Evolutionary conservation across 2,113 vertebrate genomes (phyloP), one percentile per base, ranked within the genome.

Genomic region (Tilapia sparmanii): DNA sequence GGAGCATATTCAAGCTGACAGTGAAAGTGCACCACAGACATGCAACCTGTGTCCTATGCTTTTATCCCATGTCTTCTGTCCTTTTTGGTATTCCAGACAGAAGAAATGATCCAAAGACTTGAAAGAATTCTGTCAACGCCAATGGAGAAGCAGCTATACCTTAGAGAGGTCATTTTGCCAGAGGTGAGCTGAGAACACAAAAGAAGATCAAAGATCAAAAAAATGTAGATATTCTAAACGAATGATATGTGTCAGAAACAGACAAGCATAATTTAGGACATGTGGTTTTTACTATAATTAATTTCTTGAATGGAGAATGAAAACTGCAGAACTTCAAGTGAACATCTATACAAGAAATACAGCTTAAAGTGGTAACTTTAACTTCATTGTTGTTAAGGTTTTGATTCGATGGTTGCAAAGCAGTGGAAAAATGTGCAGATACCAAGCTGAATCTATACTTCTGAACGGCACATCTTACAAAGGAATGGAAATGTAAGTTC

Each of bases 31-130:
- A 63, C 31, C 59, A 63, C 1, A 63, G 10, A n/a, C 31, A 63
- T 35, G 31, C 59, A 63, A 0, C 31, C 5, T 11, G 31, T 2
- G 10, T 63, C 18, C 6, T n/a, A 7, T 0, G 61, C 33, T 38
- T 66, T 38, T 22, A 38, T 3, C 33, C 4, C 3, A n/a, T 40
- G 33, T 0, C 33, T 38, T 40, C 33, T 33, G 42, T 52, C 42
- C 5, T 52, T 31, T n/a, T 33, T 78, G 45, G 24, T 52, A 5
- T 52, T n/a, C 45, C 45, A 79, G 73, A 79, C 73, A 15, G 45
- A 52, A 50, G 26, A 18, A 33, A 79, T 52, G 24, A 79, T 79
- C 73, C 73, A 52, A 13, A 50, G 73, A 19, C 26, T 79, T 3
- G 4, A 6, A 12, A 31, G 1, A n/a, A 50, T 79, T 29, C 45